phyloP scores from a whole-genome alignment of 2,113 vertebrate genomes.

The Colaptes auratus region DNA sequence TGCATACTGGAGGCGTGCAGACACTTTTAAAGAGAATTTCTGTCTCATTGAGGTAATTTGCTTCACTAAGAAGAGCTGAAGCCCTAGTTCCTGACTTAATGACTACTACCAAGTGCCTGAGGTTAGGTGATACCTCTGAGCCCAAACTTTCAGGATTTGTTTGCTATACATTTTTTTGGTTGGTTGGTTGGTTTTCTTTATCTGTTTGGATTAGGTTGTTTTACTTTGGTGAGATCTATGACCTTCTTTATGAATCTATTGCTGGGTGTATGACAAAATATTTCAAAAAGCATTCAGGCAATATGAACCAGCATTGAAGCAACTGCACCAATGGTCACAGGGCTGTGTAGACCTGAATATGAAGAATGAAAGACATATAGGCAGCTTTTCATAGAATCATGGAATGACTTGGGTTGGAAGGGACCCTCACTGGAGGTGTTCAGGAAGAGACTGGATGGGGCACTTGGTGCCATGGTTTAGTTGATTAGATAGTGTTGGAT shows the following conservation, averaged over 20 bases:
- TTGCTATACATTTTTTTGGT: background rate
- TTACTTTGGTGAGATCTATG: background rate
- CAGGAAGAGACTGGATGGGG: too few relatives aligned
- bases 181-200: too few relatives aligned
- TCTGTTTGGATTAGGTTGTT: background rate
- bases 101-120: background rate
- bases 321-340: background rate
- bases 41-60: background rate
- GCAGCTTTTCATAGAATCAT: background rate
- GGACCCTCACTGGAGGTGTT: too few relatives aligned
- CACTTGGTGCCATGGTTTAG: too few relatives aligned
- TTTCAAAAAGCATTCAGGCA: background rate
- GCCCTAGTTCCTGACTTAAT: background rate
- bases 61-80: background rate
- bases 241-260: background rate
- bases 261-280: background rate
- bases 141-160: background rate
- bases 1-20: background rate
- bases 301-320: background rate
- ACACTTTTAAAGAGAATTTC: background rate
- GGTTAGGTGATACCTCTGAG: background rate
- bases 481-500: too few relatives aligned
- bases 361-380: background rate
- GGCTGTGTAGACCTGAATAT: too few relatives aligned
- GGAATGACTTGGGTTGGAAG: too few relatives aligned